These are phyloP conservation scores for Sebastes schlegelii DNA, from an alignment of 2,113 vertebrate species.

Conservation along the genomic window DNA sequence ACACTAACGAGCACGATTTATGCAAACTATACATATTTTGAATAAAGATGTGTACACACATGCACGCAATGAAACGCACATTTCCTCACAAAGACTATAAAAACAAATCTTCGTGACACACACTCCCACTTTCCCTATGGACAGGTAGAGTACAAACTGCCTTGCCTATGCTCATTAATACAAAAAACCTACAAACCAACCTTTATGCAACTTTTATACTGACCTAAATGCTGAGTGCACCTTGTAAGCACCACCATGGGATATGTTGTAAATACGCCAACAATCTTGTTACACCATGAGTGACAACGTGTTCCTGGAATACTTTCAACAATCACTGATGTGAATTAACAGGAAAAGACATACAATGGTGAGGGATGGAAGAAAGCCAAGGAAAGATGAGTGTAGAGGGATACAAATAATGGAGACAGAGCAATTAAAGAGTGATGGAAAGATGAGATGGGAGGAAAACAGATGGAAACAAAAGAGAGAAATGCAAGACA, in stretches of 20 bases:
- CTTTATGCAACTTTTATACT: constrained; percentile 2
- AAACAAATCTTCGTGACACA: not conserved
- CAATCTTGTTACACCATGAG: constrained; percentile 7
- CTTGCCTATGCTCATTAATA: not conserved
- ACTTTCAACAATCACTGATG: constrained; percentile 20
- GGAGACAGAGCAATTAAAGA: constrained; percentile 30
- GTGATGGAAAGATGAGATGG: constrained; percentile 46
- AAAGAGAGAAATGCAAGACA: constrained; percentile 71
- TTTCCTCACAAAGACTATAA: not conserved
- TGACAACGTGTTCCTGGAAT: constrained; percentile 30
- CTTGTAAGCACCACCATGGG: constrained; percentile 13
- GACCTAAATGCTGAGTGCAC: constrained; percentile 29
- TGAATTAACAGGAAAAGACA: constrained; percentile 17
- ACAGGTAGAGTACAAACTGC: not conserved
- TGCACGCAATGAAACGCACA: not conserved
- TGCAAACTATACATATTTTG: not conserved
- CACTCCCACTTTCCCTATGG: not conserved
- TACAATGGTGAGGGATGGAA: not conserved
- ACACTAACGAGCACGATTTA: not conserved
- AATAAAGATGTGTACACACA: not conserved
- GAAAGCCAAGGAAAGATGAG: constrained; percentile 32
- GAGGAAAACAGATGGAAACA: constrained; percentile 56
- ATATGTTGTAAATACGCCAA: constrained; percentile 2
- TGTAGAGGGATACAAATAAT: constrained; percentile 1
- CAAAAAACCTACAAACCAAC: not conserved